phyloP scores from a whole-genome alignment of 2,113 vertebrate species.

The Brachirus orientalis region DNA sequence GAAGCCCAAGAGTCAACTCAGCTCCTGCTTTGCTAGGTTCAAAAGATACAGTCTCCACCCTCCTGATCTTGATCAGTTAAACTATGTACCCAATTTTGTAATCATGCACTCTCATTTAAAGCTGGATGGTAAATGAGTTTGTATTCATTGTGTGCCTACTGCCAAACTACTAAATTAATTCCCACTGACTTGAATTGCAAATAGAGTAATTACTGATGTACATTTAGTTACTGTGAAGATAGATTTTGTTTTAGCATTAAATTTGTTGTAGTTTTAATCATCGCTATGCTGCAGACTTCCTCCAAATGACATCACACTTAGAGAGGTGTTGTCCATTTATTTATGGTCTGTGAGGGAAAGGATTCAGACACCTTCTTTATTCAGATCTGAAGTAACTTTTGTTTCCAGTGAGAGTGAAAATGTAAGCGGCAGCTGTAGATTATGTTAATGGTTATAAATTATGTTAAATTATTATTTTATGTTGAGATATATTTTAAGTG shows the following conservation, averaged over 20 bases:
- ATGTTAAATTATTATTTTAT: neutral
- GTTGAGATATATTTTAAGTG: neutral
- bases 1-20: no score
- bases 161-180: neutral
- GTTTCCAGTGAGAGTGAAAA: neutral
- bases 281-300: no score
- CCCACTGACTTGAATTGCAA: neutral
- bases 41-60: no score
- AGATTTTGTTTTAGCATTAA: neutral
- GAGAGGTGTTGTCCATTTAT: no score
- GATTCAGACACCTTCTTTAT: neutral
- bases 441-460: neutral
- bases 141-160: no score
- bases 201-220: neutral
- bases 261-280: neutral
- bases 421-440: neutral
- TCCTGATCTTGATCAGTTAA: constrained; percentile 3
- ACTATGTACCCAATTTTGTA: neutral
- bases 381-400: neutral
- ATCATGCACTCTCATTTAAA: neutral
- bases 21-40: no score
- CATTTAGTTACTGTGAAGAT: neutral
- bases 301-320: no score
- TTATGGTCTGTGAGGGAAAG: no score
- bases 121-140: neutral